phyloP scores from a whole-genome alignment of 2,888 invertebrate species.

The Uloborus plumipes region DNA sequence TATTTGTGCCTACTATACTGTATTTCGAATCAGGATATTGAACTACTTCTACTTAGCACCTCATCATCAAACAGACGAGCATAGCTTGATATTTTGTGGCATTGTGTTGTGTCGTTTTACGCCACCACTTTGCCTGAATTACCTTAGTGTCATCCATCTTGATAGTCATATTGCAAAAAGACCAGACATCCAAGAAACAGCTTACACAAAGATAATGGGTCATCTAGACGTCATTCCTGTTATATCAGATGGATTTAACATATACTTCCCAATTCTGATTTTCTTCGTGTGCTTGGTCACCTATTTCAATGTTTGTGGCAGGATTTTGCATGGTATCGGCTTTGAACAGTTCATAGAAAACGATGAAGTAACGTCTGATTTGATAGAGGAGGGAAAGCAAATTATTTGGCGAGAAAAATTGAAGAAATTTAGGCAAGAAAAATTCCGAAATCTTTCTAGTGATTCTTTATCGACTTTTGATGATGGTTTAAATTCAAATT shows the following conservation, averaged over 20 bases:
- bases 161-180: slow-evolving; percentile 91
- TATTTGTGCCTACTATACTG: slow-evolving; percentile 97
- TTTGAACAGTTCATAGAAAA: slow-evolving; percentile 97
- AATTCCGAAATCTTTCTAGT: background rate
- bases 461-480: no score
- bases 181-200: slow-evolving; percentile 83
- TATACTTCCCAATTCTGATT: slow-evolving; percentile 98
- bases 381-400: slow-evolving; percentile 93
- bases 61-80: slow-evolving; percentile 98
- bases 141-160: slow-evolving; percentile 96
- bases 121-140: slow-evolving; percentile 98
- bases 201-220: slow-evolving; percentile 80
- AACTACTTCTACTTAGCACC: slow-evolving; percentile 97
- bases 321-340: slow-evolving; percentile 89
- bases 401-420: slow-evolving; percentile 85
- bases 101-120: slow-evolving; percentile 97
- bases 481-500: no score
- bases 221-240: slow-evolving; percentile 98
- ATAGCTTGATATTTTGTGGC: slow-evolving; percentile 97
- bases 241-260: slow-evolving; percentile 97
- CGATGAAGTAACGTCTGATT: slow-evolving; percentile 91
- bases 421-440: slow-evolving; percentile 19
- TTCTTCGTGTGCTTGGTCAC: slow-evolving; percentile 92
- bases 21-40: slow-evolving; percentile 93
- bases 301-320: slow-evolving; percentile 92